Evolutionary conservation across 2,113 vertebrate species (phyloP), one percentile per base, ranked within the genome.

Genomic region (Pachypanchax playfairii): DNA sequence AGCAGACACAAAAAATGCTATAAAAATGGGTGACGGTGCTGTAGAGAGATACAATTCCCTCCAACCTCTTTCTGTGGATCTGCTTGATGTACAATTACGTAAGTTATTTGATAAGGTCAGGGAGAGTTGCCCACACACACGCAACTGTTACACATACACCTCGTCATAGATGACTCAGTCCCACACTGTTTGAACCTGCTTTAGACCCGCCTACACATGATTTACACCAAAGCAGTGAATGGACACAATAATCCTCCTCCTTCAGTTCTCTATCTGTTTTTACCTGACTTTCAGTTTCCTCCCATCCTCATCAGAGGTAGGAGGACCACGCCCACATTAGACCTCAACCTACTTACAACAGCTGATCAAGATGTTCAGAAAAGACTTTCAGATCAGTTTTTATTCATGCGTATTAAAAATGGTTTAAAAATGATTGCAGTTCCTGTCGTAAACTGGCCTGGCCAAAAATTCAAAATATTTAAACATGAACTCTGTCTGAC

Each of bases 131-230:
- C 46, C 57, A 29, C 17, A n/a, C 48, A 43, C 44, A 31, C 43
- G 39, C 29, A 36, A 47, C 21, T 33, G 25, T 33, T 31, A 31
- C 4, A 72, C 52, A 55, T 38, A 65, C 61, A 55, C 70, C 66
- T 76, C 75, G 38, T 60, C 58, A 26, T 25, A 21, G 53, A 79
- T 85, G 85, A 90, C 22, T 89, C 87, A 90, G 59, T 64, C 66
- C 67, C 63, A 68, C 79, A 57, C 72, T 41, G 75, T 58, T 14
- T 38, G 5, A 64, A 55, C 66, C 72, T 44, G 83, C 80, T 56
- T n/a, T n/a, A n/a, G n/a, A 54, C 61, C 78, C 63, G 50, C 76
- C 80, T 62, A 83, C 85, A 65, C 63, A 54, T 28, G 36, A 68
- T 49, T 62, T 65, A 42, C 72, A 58, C 36, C 18, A 43, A 43